phyloP scores from a whole-genome alignment of 2,797 vertebrate species.

The Oreochromis mossambicus region DNA sequence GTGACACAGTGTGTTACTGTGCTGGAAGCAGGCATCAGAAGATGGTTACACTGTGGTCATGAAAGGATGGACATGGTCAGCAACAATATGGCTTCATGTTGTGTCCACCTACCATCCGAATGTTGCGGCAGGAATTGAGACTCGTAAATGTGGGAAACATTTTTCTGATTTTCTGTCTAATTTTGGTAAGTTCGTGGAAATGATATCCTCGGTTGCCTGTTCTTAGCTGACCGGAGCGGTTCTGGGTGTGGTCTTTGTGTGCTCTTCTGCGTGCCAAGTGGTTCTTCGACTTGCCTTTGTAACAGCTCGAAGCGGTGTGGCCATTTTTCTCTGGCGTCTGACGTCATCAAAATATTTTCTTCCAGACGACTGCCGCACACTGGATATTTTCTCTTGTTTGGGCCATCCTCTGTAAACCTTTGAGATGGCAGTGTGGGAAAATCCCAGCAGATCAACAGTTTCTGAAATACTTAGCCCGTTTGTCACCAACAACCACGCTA shows the following conservation, averaged over 20 bases:
- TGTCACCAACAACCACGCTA: not conserved
- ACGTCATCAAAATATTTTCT: constrained; percentile 41
- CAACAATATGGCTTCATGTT: not conserved
- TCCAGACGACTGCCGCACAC: not conserved
- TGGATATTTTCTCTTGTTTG: not conserved
- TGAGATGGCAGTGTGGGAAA: not conserved
- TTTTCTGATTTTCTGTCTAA: not conserved
- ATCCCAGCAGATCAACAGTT: not conserved
- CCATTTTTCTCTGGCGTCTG: constrained; percentile 35
- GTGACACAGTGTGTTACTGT: not conserved
- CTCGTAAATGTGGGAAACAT: not conserved
- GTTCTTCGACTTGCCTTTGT: not conserved
- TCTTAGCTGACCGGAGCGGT: not conserved
- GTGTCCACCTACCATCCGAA: no score
- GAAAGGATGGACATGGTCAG: not conserved
- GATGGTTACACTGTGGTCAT: not conserved
- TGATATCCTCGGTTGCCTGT: not conserved
- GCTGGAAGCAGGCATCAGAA: not conserved
- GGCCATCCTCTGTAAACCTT: not conserved
- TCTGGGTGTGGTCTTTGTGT: not conserved
- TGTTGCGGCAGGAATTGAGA: not conserved
- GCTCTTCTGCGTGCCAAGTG: not conserved
- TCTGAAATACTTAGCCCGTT: not conserved
- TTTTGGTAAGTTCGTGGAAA: not conserved
- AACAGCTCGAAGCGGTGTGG: not conserved